These are phyloP conservation scores for Lissonota sp. DNA, from an alignment of 2,888 invertebrate genomes.

Conservation along the genomic window DNA sequence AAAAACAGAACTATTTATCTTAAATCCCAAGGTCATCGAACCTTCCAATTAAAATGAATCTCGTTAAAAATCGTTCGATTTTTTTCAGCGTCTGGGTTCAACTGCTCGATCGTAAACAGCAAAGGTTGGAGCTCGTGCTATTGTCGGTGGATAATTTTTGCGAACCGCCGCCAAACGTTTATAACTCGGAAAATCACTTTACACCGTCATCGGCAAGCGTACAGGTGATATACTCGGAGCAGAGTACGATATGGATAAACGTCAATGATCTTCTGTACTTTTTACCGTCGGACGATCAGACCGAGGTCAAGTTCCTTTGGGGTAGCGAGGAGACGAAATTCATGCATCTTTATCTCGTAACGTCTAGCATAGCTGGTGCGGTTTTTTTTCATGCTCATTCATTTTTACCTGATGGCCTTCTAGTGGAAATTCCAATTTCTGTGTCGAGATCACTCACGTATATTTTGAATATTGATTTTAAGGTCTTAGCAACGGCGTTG, in stretches of 20 bases:
- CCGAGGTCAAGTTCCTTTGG: constrained; percentile 91
- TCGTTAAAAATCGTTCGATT: too few species aligned
- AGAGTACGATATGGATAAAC: constrained; percentile 95
- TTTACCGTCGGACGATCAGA: constrained; percentile 86
- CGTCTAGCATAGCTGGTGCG: constrained; percentile 85
- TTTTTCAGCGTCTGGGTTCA: constrained; percentile 94
- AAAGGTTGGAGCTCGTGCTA: constrained; percentile 92
- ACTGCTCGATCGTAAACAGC: constrained; percentile 94
- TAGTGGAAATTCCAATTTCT: neutral
- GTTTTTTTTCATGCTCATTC: constrained; percentile 3
- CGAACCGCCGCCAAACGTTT: constrained; percentile 85
- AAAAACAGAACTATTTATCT: neutral
- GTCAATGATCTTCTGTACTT: constrained; percentile 96
- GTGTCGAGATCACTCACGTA: too few species aligned
- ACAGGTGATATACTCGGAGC: constrained; percentile 87
- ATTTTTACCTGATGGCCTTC: neutral
- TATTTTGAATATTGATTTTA: constrained; percentile 79
- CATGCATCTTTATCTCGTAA: constrained; percentile 93
- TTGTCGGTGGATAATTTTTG: constrained; percentile 92
- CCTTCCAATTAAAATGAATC: too few species aligned
- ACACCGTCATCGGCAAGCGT: constrained; percentile 83
- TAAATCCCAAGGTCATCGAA: too few species aligned
- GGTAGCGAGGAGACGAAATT: constrained; percentile 96
- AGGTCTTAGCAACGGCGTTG: constrained; percentile 85
- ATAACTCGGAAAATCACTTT: constrained; percentile 84